Evolutionary conservation across 2,113 vertebrate species (phyloP).

Genomic region (Tauraco erythrolophus): DNA sequence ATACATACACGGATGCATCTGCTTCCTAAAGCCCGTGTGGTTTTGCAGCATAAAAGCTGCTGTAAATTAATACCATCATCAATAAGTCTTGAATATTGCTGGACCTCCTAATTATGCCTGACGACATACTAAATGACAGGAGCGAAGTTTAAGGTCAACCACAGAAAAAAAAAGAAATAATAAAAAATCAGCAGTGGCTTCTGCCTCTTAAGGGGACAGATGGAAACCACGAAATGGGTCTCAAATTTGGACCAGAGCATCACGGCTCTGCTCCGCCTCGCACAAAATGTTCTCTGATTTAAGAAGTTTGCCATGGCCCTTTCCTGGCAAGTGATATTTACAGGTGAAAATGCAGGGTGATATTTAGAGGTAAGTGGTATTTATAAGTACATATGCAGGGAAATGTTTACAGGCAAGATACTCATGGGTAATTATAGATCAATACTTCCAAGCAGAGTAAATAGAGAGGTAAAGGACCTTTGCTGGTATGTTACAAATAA

Average conservation of each 20-base stretch:
- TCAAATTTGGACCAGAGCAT: neutral
- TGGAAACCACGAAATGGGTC: neutral
- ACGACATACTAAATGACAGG: neutral
- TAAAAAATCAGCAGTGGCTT: neutral
- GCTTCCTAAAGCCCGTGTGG: neutral
- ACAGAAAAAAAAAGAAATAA: neutral
- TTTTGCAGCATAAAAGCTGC: neutral
- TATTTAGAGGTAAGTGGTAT: slow-evolving; percentile 57
- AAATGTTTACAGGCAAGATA: slow-evolving; percentile 57
- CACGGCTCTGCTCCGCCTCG: neutral
- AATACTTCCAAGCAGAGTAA: slow-evolving; percentile 58
- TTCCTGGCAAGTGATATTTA: slow-evolving; percentile 46
- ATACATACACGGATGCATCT: neutral
- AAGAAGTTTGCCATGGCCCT: neutral
- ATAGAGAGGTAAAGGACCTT: slow-evolving; percentile 54
- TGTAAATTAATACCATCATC: neutral
- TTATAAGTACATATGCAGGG: slow-evolving; percentile 57
- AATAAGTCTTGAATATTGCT: neutral
- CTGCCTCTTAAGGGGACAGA: neutral
- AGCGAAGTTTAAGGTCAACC: neutral
- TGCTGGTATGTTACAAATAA: slow-evolving; percentile 39
- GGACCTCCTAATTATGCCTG: neutral
- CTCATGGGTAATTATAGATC: slow-evolving; percentile 56
- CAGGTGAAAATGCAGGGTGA: slow-evolving; percentile 33
- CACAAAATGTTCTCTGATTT: neutral